These are phyloP conservation scores for Chirona hameri DNA, from an alignment of 2,888 invertebrate genomes.

Conservation along the genomic window DNA sequence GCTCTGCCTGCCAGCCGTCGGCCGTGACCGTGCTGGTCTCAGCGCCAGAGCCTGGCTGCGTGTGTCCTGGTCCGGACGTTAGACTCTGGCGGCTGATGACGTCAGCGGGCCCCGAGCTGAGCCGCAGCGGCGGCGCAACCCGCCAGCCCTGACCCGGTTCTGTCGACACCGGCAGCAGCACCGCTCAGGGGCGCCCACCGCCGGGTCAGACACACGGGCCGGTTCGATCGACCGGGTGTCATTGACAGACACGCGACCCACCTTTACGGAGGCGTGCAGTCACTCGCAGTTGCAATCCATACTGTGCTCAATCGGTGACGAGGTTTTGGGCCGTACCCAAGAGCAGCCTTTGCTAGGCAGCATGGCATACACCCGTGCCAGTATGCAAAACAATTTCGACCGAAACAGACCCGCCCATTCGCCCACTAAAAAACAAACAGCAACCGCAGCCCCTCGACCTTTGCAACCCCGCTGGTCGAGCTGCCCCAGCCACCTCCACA, in stretches of 20 bases:
- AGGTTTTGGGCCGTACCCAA: no score
- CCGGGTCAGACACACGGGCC: not conserved
- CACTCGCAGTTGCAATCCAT: no score
- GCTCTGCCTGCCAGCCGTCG: not conserved
- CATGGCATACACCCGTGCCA: no score
- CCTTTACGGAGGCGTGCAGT: no score
- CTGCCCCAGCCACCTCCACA: no score
- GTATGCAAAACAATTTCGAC: not conserved
- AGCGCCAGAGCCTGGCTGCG: not conserved
- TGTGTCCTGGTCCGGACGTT: not conserved
- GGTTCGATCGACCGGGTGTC: not conserved
- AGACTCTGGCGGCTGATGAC: not conserved
- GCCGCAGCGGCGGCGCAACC: not conserved
- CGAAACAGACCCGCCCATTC: not conserved
- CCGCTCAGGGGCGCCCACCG: not conserved
- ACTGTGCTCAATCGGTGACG: no score
- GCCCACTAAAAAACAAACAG: not conserved
- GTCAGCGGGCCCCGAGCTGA: not conserved
- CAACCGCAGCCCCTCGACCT: not conserved
- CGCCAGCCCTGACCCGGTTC: slow-evolving; percentile 24
- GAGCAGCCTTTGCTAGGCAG: no score
- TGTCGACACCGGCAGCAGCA: not conserved
- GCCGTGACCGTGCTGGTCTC: not conserved
- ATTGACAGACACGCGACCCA: no score
- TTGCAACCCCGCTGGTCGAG: not conserved